Evolutionary conservation across 1,140 invertebrate species (phyloP), one percentile per base, ranked within the genome.

Genomic region (Bombus affinis): DNA sequence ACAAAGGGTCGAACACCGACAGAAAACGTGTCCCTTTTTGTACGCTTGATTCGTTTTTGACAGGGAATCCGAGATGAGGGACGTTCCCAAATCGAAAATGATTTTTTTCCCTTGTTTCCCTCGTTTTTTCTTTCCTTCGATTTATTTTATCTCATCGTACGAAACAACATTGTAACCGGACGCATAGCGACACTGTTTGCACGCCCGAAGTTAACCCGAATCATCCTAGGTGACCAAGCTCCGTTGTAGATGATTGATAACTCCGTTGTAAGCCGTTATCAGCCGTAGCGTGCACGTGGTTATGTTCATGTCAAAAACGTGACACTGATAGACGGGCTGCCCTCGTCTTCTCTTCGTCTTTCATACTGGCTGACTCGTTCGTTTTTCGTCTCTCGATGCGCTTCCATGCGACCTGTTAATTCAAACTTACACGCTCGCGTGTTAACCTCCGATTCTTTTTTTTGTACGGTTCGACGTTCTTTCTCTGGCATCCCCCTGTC

Each of bases 201-300:
- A 79, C 57, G 84, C 10, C 47, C 74, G 70, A 53, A 81, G 83
- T 83, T 72, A 86, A 90, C 82, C 86, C 82, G 87, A 90, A 89
- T 87, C 86, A 82, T 87, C 86, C 85, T 92, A 91, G 89, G 87
- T 89, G 90, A 87, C 81, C 86, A 85, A 66, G 83, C 86, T 73
- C 70, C 68, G 81, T 74, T 85, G 47, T 81, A 91, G 86, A 92
- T 92, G 92, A 92, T 92, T 89, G 92, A 92, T 92, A 92, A 92
- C 88, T 92, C 86, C 89, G 89, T 87, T 91, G 90, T 91, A 89
- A 82, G 72, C 70, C 82, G 86, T 92, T 92, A 93, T 92, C 91
- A 88, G 85, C 88, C 84, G 74, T 75, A 76, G 71, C 83, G 73
- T 92, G 92, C 92, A 89, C 88, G 91, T 90, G 91, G 92, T 92